A percentile compares a stretch with the other conserved stretches of the same genome.
Evolutionary conservation across 2,113 vertebrate species (phyloP).

Genomic region (Myotis lucifugus): DNA sequence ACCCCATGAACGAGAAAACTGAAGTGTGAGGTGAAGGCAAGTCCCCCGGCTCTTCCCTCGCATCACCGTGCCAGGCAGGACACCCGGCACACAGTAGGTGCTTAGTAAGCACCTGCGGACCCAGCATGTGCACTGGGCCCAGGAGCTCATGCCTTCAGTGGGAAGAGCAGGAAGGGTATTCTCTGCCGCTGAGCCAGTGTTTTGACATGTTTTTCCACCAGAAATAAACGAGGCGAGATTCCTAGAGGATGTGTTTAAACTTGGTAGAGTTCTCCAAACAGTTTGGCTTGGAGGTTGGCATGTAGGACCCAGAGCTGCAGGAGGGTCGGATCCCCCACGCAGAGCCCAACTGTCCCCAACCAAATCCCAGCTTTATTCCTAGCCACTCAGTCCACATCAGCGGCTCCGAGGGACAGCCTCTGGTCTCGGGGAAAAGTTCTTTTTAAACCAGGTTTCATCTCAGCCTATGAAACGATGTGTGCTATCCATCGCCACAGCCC

Average conservation of each 20-base stretch:
- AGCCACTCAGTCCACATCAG: rapidly evolving
- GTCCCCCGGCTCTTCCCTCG: no score
- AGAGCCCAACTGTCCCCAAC: neutral
- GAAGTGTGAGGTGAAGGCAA: neutral
- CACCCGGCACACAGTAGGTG: rapidly evolving
- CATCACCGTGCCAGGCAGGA: rapidly evolving
- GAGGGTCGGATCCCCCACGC: rapidly evolving
- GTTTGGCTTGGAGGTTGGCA: neutral
- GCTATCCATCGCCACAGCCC: rapidly evolving
- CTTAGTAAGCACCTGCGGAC: rapidly evolving
- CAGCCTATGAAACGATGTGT: rapidly evolving
- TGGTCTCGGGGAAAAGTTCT: neutral
- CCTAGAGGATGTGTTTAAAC: neutral
- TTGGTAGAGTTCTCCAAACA: neutral
- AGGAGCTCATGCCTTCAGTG: rapidly evolving
- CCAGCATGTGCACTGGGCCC: rapidly evolving
- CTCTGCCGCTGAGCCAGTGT: rapidly evolving
- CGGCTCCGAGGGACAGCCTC: no score
- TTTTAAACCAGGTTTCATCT: neutral
- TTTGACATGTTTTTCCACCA: constrained; percentile 21
- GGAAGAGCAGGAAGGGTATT: neutral
- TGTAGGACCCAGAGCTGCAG: neutral
- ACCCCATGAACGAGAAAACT: rapidly evolving
- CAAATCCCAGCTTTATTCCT: neutral
- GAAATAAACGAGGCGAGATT: neutral